Base-by-base conservation (phyloP, 1,140 invertebrate species). In the Rhizoglyphus robini region DNA sequence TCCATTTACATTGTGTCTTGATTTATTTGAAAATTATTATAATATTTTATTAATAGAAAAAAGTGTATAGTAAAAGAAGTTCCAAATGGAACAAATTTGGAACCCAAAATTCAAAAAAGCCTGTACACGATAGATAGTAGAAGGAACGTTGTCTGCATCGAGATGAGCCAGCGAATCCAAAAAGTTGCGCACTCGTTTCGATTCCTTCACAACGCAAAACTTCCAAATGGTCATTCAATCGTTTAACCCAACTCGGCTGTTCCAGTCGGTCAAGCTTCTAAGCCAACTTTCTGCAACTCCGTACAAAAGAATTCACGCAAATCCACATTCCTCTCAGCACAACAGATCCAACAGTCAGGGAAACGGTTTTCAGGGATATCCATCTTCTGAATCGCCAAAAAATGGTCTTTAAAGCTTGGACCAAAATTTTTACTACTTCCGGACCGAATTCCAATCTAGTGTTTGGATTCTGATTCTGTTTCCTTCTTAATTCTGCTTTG, bases 331-430 rank as follows among this genome's bases (percentile, higher is more conserved):
- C 58, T 29, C 15, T 29, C 27, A 32, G 58, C 58, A 60, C 58
- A 60, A 18, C 58, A 60, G 3, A 60, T 60, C 8, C 31, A 29
- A 29, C 58, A 60, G 15, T 60, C 30, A 60, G 58, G 58, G 36
- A 13, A 29, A 11, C 5, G 51, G 8, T 54, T 54, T 20, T 32
- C 51, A 8, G 20, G 8, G 13, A 13, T n/a, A 60, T 60, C 32
- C 3, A 27, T 13, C 15, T n/a, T 32, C 36, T 60, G 15, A 23
- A 25, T 11, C 15, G 29, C 18, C 23, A 11, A 11, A 23, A 27
- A 13, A 51, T 51, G 18, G 41, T 46, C 23, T 20, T 46, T 23
- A 58, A 32, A n/a, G 54, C 29, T 58, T 11, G 27, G 18, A 58
- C 15, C 2, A 60, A 46, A 29, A 23, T 8, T 20, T 60, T 32